Evolutionary conservation across 2,888 invertebrate genomes (phyloP).

Genomic region (Conops quadrifasciatus): DNA sequence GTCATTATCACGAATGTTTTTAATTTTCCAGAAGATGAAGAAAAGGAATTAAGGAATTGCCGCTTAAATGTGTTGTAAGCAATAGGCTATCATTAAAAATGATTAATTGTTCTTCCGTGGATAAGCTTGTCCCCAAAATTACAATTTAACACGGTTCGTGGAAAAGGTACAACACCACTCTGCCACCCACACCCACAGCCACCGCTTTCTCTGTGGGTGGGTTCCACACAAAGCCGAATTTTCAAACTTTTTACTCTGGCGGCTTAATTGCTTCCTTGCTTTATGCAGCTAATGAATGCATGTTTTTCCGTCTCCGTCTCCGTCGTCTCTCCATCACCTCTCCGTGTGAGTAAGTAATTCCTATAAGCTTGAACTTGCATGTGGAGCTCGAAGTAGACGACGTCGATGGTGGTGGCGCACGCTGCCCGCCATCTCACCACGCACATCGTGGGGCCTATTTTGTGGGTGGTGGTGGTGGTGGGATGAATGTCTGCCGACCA

Average conservation of each 20-base stretch:
- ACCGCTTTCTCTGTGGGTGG: no score
- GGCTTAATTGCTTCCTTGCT: constrained; percentile 34
- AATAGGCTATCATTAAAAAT: constrained; percentile 42
- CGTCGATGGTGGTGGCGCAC: not conserved
- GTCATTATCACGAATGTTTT: no score
- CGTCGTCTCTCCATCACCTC: not conserved
- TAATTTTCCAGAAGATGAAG: no score
- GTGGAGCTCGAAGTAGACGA: not conserved
- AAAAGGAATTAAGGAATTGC: not conserved
- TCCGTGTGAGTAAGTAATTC: not conserved
- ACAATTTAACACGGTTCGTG: constrained; percentile 3
- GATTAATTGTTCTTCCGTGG: constrained; percentile 52
- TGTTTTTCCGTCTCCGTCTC: constrained; percentile 18
- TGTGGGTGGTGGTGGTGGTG: no score
- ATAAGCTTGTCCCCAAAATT: not conserved
- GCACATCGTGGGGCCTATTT: not conserved
- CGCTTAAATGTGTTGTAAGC: constrained; percentile 23
- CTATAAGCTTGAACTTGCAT: constrained; percentile 32
- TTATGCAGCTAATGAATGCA: constrained; percentile 31
- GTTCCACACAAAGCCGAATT: no score
- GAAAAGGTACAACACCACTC: not conserved
- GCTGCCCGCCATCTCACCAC: not conserved
- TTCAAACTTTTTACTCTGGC: constrained; percentile 6
- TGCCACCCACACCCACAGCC: not conserved
- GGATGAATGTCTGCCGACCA: not conserved